Percentiles rank a stretch among this genome's conserved stretches.
Evolutionary conservation across 2,797 vertebrate species (phyloP).

Genomic region (Pygocentrus nattereri): DNA sequence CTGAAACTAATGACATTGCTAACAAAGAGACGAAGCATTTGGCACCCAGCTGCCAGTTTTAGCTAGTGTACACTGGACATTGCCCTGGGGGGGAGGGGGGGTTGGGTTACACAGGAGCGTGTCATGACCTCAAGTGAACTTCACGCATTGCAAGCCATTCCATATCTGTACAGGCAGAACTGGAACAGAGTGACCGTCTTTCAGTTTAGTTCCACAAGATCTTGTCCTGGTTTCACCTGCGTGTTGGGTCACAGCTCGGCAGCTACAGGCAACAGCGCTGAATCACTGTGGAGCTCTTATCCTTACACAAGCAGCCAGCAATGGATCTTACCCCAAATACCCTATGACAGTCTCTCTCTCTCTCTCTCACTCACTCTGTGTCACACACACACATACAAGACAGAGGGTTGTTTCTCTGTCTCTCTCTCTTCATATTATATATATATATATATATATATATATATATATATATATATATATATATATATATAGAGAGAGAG

Average conservation of each 20-base stretch:
- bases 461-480: too few species aligned
- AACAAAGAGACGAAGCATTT: constrained; percentile 64
- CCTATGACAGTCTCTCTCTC: neutral
- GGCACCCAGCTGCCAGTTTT: constrained; percentile 64
- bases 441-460: too few species aligned
- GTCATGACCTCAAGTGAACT: constrained; percentile 67
- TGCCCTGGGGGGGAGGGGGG: constrained; percentile 19
- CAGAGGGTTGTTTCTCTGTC: neutral
- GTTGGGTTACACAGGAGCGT: constrained; percentile 26
- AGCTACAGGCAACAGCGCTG: constrained; percentile 6
- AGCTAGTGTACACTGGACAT: constrained; percentile 13
- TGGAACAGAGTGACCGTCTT: constrained; percentile 34
- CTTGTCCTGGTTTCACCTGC: constrained; percentile 30
- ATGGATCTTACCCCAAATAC: neutral
- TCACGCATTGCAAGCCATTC: constrained; percentile 58
- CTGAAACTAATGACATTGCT: constrained; percentile 58
- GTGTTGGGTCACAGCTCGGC: constrained; percentile 28
- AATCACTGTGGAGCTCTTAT: constrained; percentile 24
- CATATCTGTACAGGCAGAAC: constrained; percentile 4
- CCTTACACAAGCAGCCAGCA: constrained; percentile 10
- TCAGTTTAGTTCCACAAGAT: constrained; percentile 34
- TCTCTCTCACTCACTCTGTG: neutral
- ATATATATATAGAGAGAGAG: too few species aligned
- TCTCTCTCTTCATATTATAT: too few species aligned
- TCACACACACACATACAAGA: constrained; percentile 12